phyloP scores from a whole-genome alignment of 2,113 vertebrate genomes.

The Muscicapa adusta region DNA sequence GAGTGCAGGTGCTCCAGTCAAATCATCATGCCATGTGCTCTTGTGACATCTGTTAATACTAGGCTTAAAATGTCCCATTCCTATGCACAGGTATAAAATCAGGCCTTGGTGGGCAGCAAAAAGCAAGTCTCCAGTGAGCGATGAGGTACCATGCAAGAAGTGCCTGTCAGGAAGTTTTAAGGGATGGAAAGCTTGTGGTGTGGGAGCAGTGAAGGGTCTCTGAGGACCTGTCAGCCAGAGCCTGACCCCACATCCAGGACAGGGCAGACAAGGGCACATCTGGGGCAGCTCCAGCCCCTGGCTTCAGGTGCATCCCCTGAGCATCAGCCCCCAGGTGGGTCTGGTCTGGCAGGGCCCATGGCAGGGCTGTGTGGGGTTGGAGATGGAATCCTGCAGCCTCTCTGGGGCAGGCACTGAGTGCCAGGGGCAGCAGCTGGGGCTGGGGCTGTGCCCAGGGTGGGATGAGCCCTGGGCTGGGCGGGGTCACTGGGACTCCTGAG shows the following conservation, averaged over 20 bases:
- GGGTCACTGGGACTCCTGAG: too few species aligned
- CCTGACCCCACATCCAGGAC: not conserved
- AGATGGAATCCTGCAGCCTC: not conserved
- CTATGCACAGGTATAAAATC: not conserved
- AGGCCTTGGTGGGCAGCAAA: not conserved
- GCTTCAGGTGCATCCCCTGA: not conserved
- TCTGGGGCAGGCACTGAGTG: not conserved
- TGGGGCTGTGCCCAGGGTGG: too few species aligned
- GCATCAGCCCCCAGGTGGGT: rapidly evolving
- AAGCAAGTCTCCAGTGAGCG: not conserved
- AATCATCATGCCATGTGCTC: not conserved
- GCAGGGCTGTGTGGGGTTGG: too few species aligned
- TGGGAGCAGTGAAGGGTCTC: not conserved
- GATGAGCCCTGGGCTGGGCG: rapidly evolving
- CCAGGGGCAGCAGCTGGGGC: rapidly evolving
- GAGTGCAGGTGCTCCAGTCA: rapidly evolving
- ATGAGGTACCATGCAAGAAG: not conserved
- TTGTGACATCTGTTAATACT: not conserved
- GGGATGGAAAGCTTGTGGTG: not conserved
- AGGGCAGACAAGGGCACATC: not conserved
- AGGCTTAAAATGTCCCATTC: not conserved
- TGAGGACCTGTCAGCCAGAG: not conserved
- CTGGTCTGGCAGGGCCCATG: rapidly evolving
- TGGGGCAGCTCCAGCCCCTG: not conserved
- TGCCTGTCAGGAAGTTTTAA: not conserved